Evolutionary conservation across 2,888 invertebrate genomes (phyloP).

Genomic region (Apamea epomidion): DNA sequence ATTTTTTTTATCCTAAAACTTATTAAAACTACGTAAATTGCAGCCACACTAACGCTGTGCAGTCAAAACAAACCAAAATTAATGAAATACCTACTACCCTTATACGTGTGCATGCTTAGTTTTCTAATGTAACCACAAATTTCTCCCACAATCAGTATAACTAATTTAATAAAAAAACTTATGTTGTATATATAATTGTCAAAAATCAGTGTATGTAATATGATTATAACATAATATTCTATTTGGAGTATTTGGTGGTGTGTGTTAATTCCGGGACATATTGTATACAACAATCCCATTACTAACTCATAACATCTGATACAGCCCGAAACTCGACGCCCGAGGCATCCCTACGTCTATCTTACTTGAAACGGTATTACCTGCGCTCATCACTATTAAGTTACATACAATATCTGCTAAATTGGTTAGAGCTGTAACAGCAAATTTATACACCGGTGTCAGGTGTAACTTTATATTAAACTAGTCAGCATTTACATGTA

Average conservation of each 20-base stretch:
- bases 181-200: background rate
- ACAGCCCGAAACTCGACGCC: conserved; percentile 20
- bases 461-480: conserved; percentile 23
- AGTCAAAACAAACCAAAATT: too few species aligned
- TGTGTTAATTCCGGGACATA: too few species aligned
- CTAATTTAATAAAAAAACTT: background rate
- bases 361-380: conserved; percentile 61
- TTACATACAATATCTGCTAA: conserved; percentile 65
- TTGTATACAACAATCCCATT: background rate
- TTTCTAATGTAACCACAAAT: too few species aligned
- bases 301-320: conserved; percentile 4
- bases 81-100: too few species aligned
- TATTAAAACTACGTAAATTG: background rate
- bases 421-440: conserved; percentile 55
- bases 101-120: too few species aligned
- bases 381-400: conserved; percentile 63
- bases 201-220: background rate
- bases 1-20: background rate
- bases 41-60: too few species aligned
- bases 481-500: conserved; percentile 8
- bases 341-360: conserved; percentile 54
- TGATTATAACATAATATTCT: too few species aligned
- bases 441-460: conserved; percentile 53
- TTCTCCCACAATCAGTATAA: too few species aligned
- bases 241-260: too few species aligned